These are phyloP conservation scores for Physeter macrocephalus DNA, from an alignment of 2,113 vertebrate genomes.

Conservation along the genomic window DNA sequence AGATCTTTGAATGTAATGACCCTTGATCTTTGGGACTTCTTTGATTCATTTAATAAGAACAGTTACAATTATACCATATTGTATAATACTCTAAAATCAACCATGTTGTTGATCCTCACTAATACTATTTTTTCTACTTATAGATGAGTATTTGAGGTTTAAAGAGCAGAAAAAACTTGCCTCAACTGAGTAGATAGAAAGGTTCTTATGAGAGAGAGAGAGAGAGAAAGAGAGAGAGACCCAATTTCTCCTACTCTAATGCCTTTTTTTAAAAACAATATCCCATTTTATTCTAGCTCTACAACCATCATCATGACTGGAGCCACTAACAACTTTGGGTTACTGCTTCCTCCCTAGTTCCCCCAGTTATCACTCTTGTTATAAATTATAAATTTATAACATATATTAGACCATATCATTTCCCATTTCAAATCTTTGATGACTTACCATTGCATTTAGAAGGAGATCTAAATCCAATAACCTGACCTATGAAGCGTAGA, in stretches of 20 bases:
- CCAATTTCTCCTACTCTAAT: neutral
- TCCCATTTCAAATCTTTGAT: neutral
- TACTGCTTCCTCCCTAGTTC: neutral
- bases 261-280: neutral
- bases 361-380: neutral
- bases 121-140: constrained; percentile 22
- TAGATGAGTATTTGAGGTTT: neutral
- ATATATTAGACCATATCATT: neutral
- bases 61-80: neutral
- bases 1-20: neutral
- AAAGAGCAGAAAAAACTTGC: neutral
- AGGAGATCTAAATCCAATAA: neutral
- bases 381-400: neutral
- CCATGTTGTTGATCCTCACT: neutral
- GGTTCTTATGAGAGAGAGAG: neutral
- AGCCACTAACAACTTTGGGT: neutral
- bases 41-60: constrained; percentile 4
- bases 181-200: neutral
- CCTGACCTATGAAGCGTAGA: neutral
- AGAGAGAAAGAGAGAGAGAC: neutral
- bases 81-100: constrained; percentile 23
- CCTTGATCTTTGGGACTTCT: neutral
- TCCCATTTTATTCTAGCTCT: neutral
- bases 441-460: neutral
- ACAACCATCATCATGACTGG: neutral